A percentile compares a stretch with the other conserved stretches of the same genome.
Conservation (phyloP, 2,888 invertebrate genomes). For the Andrena bicolor region DNA sequence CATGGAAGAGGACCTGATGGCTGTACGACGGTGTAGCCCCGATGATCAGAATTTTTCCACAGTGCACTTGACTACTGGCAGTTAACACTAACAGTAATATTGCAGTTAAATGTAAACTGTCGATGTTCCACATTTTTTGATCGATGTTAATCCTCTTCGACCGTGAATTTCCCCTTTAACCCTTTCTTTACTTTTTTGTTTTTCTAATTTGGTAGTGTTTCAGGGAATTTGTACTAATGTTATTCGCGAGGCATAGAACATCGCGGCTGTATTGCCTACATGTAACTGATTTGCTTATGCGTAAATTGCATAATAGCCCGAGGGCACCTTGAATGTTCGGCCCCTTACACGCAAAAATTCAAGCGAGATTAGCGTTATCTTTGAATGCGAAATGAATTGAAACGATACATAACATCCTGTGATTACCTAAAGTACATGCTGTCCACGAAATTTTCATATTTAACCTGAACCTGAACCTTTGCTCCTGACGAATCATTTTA, state of each 20-base stretch:
- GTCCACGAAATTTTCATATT: neutral
- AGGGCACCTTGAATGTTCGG: neutral
- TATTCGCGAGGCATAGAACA: neutral
- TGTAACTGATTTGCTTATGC: neutral
- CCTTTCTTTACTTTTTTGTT: no score
- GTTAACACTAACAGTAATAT: constrained; percentile 2
- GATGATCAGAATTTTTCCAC: constrained; percentile 66
- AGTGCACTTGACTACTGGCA: neutral
- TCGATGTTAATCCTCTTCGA: no score
- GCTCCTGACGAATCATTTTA: neutral
- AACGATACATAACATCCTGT: neutral
- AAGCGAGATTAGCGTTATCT: neutral
- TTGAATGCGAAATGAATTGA: neutral
- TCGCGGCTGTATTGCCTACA: neutral
- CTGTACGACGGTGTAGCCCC: constrained; percentile 85
- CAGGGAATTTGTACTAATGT: neutral
- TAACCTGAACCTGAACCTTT: neutral
- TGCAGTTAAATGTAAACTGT: neutral
- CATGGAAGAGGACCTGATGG: constrained; percentile 85
- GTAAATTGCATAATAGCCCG: neutral
- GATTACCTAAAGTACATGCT: neutral
- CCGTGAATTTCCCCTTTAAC: no score
- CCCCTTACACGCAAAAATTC: neutral
- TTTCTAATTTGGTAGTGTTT: neutral
- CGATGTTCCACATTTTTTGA: neutral